Percentiles rank a stretch among this genome's conserved stretches.
Evolutionary conservation across 2,797 vertebrate species (phyloP).

Genomic region (Poliocrania exsul): DNA sequence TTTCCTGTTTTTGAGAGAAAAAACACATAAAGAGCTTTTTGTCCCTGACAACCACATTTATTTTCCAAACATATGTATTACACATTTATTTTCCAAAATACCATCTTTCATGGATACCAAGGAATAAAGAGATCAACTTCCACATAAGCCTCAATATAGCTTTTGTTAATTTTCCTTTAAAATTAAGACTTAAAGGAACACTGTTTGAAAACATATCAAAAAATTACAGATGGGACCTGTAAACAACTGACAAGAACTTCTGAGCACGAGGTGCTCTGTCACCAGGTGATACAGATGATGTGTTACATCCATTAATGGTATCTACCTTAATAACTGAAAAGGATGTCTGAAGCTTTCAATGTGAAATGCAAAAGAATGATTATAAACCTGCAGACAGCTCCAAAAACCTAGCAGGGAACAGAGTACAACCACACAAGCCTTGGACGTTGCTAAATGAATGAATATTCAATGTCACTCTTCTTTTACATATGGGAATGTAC

Average conservation of each 20-base stretch:
- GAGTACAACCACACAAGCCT: background rate
- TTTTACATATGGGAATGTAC: background rate
- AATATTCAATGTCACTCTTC: background rate
- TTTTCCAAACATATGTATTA: background rate
- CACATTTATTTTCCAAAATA: background rate
- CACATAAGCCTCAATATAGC: rapidly evolving
- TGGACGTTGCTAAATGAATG: background rate
- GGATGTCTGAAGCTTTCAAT: background rate
- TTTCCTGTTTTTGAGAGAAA: background rate
- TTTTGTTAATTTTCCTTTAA: background rate
- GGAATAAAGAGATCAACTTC: background rate
- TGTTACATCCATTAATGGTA: background rate
- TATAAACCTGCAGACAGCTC: background rate
- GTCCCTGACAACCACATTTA: background rate
- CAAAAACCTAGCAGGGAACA: background rate
- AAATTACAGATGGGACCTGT: background rate
- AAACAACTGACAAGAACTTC: background rate
- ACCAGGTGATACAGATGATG: background rate
- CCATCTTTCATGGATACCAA: background rate
- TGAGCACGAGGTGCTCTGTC: background rate
- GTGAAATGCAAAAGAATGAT: background rate
- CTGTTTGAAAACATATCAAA: background rate
- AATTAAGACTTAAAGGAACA: background rate
- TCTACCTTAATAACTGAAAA: background rate
- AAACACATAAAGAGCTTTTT: background rate